phyloP scores from a whole-genome alignment of 2,888 invertebrate species.

The Rhorus exstirpatorius region DNA sequence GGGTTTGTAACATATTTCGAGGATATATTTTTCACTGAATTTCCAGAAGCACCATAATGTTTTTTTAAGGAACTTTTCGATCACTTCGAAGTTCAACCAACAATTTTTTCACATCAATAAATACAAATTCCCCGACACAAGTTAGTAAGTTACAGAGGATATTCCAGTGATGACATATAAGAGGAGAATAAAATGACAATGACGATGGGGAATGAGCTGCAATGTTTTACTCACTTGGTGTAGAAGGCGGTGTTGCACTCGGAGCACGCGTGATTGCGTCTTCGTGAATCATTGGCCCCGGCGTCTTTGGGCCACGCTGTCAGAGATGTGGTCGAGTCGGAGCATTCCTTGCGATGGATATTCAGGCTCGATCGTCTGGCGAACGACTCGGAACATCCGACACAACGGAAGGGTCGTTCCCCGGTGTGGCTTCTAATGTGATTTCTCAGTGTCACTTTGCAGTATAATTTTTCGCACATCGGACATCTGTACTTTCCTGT shows the following conservation, averaged over 20 bases:
- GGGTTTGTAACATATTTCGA: no score
- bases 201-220: neutral
- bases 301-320: constrained; percentile 10
- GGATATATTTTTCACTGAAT: no score
- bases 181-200: neutral
- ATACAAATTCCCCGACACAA: no score
- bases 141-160: no score
- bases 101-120: no score
- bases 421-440: constrained; percentile 92
- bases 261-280: constrained; percentile 81
- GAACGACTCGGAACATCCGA: constrained; percentile 89
- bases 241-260: constrained; percentile 84
- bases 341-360: constrained; percentile 88
- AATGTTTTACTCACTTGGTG: constrained; percentile 84
- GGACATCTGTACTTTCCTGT: constrained; percentile 89
- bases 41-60: no score
- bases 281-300: constrained; percentile 63
- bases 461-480: constrained; percentile 89
- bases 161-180: neutral
- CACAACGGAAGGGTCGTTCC: constrained; percentile 91
- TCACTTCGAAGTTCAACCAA: no score
- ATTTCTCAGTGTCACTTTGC: constrained; percentile 89
- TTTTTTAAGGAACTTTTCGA: no score
- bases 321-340: constrained; percentile 19
- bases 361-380: constrained; percentile 89